phyloP scores from a whole-genome alignment of 2,888 invertebrate genomes.

The Drosophila sordidapex region DNA sequence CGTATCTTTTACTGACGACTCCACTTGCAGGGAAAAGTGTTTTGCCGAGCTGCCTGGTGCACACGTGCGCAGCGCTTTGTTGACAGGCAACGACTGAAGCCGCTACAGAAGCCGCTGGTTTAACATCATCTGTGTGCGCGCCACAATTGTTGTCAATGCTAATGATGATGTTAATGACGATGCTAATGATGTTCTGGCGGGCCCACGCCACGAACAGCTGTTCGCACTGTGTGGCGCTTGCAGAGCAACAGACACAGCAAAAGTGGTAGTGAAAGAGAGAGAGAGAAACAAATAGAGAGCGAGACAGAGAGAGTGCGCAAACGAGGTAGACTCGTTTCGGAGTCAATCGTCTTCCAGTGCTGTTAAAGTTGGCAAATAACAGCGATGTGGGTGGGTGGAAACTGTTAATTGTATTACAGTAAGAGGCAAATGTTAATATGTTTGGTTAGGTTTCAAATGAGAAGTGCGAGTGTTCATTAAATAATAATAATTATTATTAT shows the following conservation, averaged over 20 bases:
- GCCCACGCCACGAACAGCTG: constrained; percentile 61
- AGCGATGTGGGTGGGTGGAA: constrained; percentile 17
- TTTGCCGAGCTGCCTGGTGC: constrained; percentile 26
- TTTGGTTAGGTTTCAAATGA: constrained; percentile 6
- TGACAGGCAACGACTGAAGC: constrained; percentile 80
- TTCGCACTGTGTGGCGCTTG: constrained; percentile 18
- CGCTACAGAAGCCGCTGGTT: constrained; percentile 69
- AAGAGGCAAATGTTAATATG: background rate
- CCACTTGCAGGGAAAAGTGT: background rate
- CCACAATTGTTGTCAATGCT: constrained; percentile 40
- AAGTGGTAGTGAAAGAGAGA: background rate
- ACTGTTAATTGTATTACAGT: constrained; percentile 20
- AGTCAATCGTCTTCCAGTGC: constrained; percentile 45
- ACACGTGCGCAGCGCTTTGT: constrained; percentile 73
- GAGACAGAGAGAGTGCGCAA: constrained; percentile 1
- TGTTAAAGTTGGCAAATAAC: constrained; percentile 38
- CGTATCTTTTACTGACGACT: constrained; percentile 14
- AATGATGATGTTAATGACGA: constrained; percentile 41
- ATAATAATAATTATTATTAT: constrained; percentile 35
- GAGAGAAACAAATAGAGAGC: background rate
- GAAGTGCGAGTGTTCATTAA: constrained; percentile 30
- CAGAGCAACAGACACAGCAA: constrained; percentile 1
- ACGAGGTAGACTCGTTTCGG: constrained; percentile 41
- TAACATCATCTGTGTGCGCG: constrained; percentile 63
- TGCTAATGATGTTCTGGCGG: constrained; percentile 57